Percentiles rank a stretch among this genome's conserved stretches.
phyloP scores from a whole-genome alignment of 1,140 invertebrate species.

The Dolichoris vasculosae region DNA sequence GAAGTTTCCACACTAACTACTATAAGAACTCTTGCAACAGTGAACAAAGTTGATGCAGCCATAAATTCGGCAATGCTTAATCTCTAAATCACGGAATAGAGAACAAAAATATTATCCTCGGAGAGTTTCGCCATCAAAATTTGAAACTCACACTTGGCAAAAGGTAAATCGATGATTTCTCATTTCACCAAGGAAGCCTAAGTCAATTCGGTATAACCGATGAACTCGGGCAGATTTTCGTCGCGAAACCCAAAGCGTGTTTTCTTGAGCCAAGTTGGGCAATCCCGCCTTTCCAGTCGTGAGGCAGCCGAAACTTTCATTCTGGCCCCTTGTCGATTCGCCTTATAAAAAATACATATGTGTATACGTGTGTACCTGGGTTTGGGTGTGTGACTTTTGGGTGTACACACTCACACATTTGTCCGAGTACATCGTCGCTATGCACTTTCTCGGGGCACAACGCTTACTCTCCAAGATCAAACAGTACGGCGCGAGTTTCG shows the following conservation, averaged over 20 bases:
- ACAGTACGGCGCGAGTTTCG: neutral
- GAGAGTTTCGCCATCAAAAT: neutral
- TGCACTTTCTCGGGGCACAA: constrained; percentile 54
- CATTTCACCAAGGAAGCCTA: too few species aligned
- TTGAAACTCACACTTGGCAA: neutral
- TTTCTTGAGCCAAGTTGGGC: neutral
- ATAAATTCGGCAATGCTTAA: neutral
- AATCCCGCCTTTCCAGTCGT: neutral
- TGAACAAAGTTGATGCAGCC: neutral
- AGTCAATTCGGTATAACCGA: too few species aligned
- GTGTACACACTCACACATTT: neutral
- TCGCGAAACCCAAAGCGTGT: neutral
- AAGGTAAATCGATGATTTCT: too few species aligned
- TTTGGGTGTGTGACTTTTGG: neutral
- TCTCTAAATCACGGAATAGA: neutral
- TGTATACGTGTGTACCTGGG: neutral
- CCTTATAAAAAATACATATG: neutral
- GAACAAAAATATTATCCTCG: neutral
- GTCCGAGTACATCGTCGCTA: constrained; percentile 10
- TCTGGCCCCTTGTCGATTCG: constrained; percentile 10
- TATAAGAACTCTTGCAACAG: too few species aligned
- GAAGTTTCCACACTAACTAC: too few species aligned
- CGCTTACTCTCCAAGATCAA: neutral
- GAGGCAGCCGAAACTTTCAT: constrained; percentile 51
- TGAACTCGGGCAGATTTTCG: neutral